A percentile compares a stretch with the other conserved stretches of the same genome.
These are phyloP conservation scores for Anas bahamensis DNA, from an alignment of 2,797 vertebrate species.

Conservation along the genomic window DNA sequence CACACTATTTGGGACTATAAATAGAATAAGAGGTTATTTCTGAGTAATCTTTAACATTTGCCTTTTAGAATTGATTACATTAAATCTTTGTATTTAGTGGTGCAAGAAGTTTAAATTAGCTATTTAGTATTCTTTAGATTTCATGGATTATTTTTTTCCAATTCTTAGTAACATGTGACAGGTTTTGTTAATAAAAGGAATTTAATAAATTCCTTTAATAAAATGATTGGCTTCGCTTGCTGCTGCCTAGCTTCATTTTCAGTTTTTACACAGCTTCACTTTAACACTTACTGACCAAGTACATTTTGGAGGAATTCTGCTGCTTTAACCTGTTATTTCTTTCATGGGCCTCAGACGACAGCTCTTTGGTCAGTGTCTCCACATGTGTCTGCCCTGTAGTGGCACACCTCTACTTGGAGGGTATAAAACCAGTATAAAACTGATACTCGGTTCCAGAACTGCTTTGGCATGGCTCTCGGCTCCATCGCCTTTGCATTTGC, in stretches of 20 bases:
- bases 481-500: background rate
- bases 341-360: fast-evolving
- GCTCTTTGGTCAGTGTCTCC: background rate
- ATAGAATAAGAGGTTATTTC: background rate
- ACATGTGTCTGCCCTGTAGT: background rate
- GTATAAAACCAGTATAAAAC: background rate
- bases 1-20: background rate
- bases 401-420: background rate
- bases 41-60: background rate
- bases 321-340: background rate
- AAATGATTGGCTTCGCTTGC: background rate
- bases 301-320: background rate
- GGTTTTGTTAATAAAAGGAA: background rate
- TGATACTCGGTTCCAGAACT: background rate
- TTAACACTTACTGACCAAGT: background rate
- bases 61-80: background rate
- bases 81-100: background rate
- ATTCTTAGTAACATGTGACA: background rate
- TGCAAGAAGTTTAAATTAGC: background rate
- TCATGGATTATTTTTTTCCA: background rate
- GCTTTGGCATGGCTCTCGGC: background rate
- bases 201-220: background rate
- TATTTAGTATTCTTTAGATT: background rate
- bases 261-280: background rate
- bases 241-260: background rate